Evolutionary conservation across 2,888 invertebrate genomes (phyloP).

Genomic region (Troides aeacus): DNA sequence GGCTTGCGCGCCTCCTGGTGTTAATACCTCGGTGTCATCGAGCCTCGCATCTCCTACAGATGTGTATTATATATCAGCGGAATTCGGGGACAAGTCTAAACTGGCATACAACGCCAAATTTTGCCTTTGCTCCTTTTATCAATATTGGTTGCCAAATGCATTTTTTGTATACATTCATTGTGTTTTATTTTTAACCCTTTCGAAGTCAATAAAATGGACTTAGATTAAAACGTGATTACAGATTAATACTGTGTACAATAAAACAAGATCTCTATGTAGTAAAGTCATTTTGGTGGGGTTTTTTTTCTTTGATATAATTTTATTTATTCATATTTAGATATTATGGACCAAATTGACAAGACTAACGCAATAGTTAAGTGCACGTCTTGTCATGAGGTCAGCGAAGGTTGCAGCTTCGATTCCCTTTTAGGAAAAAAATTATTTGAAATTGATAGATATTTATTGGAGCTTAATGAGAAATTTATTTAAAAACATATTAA

Average conservation of each 20-base stretch:
- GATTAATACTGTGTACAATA: background rate
- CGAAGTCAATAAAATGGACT: constrained; percentile 5
- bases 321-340: too few relatives aligned
- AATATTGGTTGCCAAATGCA: constrained; percentile 13
- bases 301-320: too few relatives aligned
- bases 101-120: constrained; percentile 19
- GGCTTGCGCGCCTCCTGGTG: constrained; percentile 64
- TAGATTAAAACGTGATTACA: constrained; percentile 1
- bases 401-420: too few relatives aligned
- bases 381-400: too few relatives aligned
- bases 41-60: constrained; percentile 61
- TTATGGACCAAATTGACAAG: too few relatives aligned
- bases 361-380: too few relatives aligned
- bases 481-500: too few relatives aligned
- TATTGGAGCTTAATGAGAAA: too few relatives aligned
- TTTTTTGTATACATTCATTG: constrained; percentile 10
- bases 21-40: constrained; percentile 72
- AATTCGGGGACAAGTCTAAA: constrained; percentile 46
- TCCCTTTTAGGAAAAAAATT: too few relatives aligned
- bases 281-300: too few relatives aligned
- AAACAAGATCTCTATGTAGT: background rate
- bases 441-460: too few relatives aligned
- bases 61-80: constrained; percentile 41
- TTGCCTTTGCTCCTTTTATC: constrained; percentile 18
- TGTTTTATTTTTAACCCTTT: constrained; percentile 15